Evolutionary conservation across 1,140 invertebrate species (phyloP).

Genomic region (Akabosia matsudoensis): DNA sequence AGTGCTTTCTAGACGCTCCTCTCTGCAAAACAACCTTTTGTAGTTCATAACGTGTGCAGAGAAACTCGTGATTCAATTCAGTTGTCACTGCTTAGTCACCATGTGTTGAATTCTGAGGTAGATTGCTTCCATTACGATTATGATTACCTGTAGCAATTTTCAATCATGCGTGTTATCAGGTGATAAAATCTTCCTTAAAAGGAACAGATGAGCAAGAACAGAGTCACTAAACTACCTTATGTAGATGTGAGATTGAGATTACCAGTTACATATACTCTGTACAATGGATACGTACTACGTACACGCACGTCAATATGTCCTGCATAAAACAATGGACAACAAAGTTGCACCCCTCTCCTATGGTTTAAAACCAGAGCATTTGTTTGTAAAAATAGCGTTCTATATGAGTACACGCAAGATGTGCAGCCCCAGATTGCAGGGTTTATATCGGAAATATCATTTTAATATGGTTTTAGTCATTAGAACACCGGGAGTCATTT

Average conservation of each 20-base stretch:
- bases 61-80: too few relatives aligned
- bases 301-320: too few relatives aligned
- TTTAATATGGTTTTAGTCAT: slow-evolving; percentile 17
- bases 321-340: neutral
- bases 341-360: neutral
- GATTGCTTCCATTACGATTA: too few relatives aligned
- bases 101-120: neutral
- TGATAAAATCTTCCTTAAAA: slow-evolving; percentile 22
- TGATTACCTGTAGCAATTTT: neutral
- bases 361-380: too few relatives aligned
- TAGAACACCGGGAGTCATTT: slow-evolving; percentile 4
- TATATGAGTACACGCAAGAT: neutral
- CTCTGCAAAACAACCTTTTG: too few relatives aligned
- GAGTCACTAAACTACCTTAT: neutral
- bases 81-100: neutral
- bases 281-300: neutral
- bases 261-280: neutral
- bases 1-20: too few relatives aligned
- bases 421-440: neutral
- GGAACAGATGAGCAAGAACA: slow-evolving; percentile 20
- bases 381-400: too few relatives aligned
- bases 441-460: neutral
- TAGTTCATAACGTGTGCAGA: too few relatives aligned
- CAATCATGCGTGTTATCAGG: slow-evolving; percentile 11
- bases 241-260: neutral